Percentiles rank a stretch among this genome's conserved stretches.
Conservation (phyloP, 2,113 vertebrate species). For the Lepus timidus region DNA sequence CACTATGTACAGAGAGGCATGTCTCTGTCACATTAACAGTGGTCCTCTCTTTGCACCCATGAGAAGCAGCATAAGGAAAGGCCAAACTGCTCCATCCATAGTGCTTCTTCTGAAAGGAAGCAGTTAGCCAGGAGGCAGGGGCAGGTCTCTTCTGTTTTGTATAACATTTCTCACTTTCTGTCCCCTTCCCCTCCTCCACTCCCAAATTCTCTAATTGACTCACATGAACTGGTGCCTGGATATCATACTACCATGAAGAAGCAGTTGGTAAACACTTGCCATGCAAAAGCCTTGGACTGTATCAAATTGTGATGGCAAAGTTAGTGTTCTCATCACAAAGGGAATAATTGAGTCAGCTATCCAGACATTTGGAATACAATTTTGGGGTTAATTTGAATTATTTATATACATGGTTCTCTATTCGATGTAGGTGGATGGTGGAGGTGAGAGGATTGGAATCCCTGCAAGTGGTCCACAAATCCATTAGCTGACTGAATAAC, state of each 20-base stretch:
- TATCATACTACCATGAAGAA: conserved; percentile 14
- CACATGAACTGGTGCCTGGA: not conserved
- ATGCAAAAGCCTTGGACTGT: not conserved
- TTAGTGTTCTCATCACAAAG: not conserved
- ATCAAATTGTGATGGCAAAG: not conserved
- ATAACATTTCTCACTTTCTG: not conserved
- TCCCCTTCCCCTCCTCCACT: not conserved
- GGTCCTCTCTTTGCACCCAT: conserved; percentile 39
- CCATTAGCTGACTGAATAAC: not conserved
- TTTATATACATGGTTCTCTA: not conserved
- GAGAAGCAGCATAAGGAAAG: not conserved
- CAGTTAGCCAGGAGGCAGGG: conserved; percentile 53
- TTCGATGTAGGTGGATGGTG: not conserved
- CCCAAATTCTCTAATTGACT: conserved; percentile 52
- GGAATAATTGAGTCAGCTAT: not conserved
- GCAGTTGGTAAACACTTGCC: conserved; percentile 35
- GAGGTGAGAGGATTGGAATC: not conserved
- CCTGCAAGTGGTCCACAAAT: not conserved
- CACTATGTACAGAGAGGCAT: not conserved
- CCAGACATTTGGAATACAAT: not conserved
- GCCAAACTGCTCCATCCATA: not conserved
- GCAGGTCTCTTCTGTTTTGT: conserved; percentile 32
- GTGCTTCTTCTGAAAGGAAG: conserved; percentile 50
- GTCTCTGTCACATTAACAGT: not conserved
- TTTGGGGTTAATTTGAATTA: conserved; percentile 5